phyloP scores from a whole-genome alignment of 2,888 invertebrate species.

The Dicyrtomina minuta region DNA sequence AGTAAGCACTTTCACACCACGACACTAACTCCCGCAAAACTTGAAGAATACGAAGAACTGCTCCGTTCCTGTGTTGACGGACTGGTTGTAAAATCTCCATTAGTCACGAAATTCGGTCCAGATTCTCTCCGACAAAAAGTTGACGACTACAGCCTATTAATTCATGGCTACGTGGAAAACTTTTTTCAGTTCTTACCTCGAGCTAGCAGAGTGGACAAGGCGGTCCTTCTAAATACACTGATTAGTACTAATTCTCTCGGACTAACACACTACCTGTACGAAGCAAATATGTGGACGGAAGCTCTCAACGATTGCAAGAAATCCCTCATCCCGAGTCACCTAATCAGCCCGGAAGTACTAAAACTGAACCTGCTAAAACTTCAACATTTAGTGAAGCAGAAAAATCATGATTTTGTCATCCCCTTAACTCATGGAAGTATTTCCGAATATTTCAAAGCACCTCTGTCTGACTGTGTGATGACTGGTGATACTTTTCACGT shows the following conservation, averaged over 20 bases:
- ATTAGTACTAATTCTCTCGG: slow-evolving; percentile 7
- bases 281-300: slow-evolving; percentile 19
- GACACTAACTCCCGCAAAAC: neutral
- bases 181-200: slow-evolving; percentile 13
- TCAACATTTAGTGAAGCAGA: neutral
- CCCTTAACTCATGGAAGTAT: neutral
- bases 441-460: slow-evolving; percentile 4
- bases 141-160: too few species aligned
- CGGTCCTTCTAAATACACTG: slow-evolving; percentile 11
- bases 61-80: slow-evolving; percentile 7
- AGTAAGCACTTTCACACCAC: slow-evolving; percentile 3
- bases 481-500: neutral
- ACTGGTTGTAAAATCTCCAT: slow-evolving; percentile 12
- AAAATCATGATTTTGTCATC: slow-evolving; percentile 2
- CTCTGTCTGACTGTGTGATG: slow-evolving; percentile 16
- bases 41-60: slow-evolving; percentile 4
- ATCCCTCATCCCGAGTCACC: neutral
- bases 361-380: neutral
- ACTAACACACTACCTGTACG: slow-evolving; percentile 3
- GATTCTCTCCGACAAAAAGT: too few species aligned
- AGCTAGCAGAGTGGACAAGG: slow-evolving; percentile 5
- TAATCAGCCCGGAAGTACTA: neutral
- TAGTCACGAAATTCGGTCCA: neutral
- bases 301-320: neutral
- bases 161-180: slow-evolving; percentile 9